These are phyloP conservation scores for Karalla daura DNA, from an alignment of 2,797 vertebrate species.

Conservation along the genomic window DNA sequence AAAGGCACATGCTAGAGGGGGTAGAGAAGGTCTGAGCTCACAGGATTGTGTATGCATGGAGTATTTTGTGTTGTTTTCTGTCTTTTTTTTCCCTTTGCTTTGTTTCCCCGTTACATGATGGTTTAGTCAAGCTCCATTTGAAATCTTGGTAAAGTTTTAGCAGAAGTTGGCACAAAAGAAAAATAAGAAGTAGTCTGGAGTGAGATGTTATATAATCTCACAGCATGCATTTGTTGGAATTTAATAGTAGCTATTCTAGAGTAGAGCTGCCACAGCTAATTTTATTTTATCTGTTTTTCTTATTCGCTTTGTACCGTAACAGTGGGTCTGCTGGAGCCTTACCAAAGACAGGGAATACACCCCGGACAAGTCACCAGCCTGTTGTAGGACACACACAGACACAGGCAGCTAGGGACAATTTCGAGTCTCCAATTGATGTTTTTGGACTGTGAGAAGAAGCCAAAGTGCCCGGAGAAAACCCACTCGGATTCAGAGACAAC, in stretches of 20 bases:
- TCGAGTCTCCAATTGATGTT: no score
- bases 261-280: slow-evolving; percentile 2
- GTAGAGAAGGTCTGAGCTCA: slow-evolving; percentile 16
- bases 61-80: slow-evolving; percentile 10
- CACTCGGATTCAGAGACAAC: no score
- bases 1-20: slow-evolving; percentile 34
- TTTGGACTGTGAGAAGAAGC: no score
- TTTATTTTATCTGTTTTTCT: no score
- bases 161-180: slow-evolving; percentile 13
- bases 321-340: no score
- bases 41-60: background rate
- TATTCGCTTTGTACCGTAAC: no score
- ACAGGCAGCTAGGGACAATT: no score
- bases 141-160: slow-evolving; percentile 23
- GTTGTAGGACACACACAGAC: no score
- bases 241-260: slow-evolving; percentile 13
- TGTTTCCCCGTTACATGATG: background rate
- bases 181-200: slow-evolving; percentile 9
- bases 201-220: background rate
- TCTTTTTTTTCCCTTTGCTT: slow-evolving; percentile 9
- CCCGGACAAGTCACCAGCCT: no score
- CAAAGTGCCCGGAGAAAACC: no score
- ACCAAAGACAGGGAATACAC: no score
- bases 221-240: slow-evolving; percentile 15
- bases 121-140: slow-evolving; percentile 14